phyloP scores from a whole-genome alignment of 1,140 invertebrate genomes.

The Pachyrhynchus sulphureomaculatus region DNA sequence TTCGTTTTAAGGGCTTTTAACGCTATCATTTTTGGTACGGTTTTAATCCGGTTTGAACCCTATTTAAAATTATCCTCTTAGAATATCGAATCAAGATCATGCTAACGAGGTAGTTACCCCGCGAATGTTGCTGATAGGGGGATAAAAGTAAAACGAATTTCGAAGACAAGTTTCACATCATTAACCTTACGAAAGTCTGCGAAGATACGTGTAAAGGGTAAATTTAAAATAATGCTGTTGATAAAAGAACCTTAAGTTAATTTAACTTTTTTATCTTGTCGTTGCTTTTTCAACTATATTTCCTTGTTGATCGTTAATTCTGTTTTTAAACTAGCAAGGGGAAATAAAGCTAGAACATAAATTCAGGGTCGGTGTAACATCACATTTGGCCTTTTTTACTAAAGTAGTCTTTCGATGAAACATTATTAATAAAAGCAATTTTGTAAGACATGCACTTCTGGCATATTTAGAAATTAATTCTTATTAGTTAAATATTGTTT shows the following conservation, averaged over 20 bases:
- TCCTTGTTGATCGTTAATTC: too few species aligned
- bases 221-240: slow-evolving; percentile 15
- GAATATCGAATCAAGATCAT: slow-evolving; percentile 32
- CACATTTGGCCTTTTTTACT: too few species aligned
- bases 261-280: too few species aligned
- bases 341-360: too few species aligned
- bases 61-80: slow-evolving; percentile 29
- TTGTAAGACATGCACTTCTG: too few species aligned
- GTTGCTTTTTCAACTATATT: too few species aligned
- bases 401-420: too few species aligned
- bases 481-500: too few species aligned
- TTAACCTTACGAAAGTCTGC: slow-evolving; percentile 11
- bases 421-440: too few species aligned
- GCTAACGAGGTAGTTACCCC: slow-evolving; percentile 29
- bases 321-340: too few species aligned
- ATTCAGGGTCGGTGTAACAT: too few species aligned
- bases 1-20: neutral
- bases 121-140: slow-evolving; percentile 21
- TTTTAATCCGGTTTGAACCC: slow-evolving; percentile 23
- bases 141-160: slow-evolving; percentile 26
- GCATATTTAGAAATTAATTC: too few species aligned
- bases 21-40: slow-evolving; percentile 12
- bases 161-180: slow-evolving; percentile 18
- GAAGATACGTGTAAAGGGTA: slow-evolving; percentile 16
- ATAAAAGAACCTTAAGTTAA: neutral